Base-by-base conservation (phyloP, 2,888 invertebrate genomes). In the Arenicola marina region DNA sequence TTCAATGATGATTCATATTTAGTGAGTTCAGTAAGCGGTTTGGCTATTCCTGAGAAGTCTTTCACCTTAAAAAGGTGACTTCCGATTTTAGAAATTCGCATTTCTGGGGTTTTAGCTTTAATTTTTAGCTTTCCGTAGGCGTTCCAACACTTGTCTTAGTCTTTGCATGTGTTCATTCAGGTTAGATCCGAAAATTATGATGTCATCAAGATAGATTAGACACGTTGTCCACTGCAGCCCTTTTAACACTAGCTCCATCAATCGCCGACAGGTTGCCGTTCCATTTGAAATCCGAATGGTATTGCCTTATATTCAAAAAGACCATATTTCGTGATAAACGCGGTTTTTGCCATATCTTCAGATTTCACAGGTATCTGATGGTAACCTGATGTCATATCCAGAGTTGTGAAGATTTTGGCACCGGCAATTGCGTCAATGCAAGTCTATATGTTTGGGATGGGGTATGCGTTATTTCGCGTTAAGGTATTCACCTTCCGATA, bases 121-220 rank as follows among this genome's bases (percentile, higher is more conserved):
- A 28, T 2, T 59, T 24, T 48, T 26, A 44, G 61, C 63, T 18
- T 46, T 7, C 34, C 64, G 21, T 11, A 70, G 58, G 3, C 67
- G 26, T 24, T 53, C 2, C 11, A 71, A 58, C 3, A 73, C 71
- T 18, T n/a, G 15, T 4, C 56, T 38, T 2, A 71, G 28, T 54
- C 70, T 55, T n/a, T 57, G n/a, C 1, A 69, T 4, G 57, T 72
- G 70, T 2, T 71, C 61, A 1, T 65, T 46, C 28, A 62, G 18
- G 44, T 18, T 44, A 0, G 1, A 1, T n/a, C 33, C 24, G n/a
- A 55, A 61, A 2, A 62, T 15, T 21, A 62, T 43, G 29, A 62
- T 21, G 24, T 59, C 62, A 31, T 62, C 61, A 1, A 61, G 38
- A 32, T 61, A 61, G 2, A 48, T 24, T 15, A 61, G 26, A n/a